These are phyloP conservation scores for Lampris megalopsis DNA, from an alignment of 2,113 vertebrate species.

Conservation along the genomic window DNA sequence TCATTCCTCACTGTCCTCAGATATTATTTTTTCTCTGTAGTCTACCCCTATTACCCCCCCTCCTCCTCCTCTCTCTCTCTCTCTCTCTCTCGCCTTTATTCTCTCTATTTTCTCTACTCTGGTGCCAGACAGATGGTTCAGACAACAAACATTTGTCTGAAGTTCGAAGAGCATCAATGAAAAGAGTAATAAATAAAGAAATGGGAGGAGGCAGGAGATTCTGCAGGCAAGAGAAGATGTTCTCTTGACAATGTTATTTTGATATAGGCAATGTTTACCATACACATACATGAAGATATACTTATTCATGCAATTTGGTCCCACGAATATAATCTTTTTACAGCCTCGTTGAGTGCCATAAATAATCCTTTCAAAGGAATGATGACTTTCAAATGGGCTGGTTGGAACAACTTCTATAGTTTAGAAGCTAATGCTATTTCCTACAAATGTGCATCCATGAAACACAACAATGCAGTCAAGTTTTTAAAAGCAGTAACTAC, in stretches of 20 bases:
- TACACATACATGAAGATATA: slow-evolving; percentile 18
- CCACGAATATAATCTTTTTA: too few relatives aligned
- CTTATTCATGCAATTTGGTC: slow-evolving; percentile 1
- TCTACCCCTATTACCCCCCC: slow-evolving; percentile 22
- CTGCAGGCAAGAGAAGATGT: slow-evolving; percentile 18
- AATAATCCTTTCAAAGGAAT: slow-evolving; percentile 78
- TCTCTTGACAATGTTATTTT: slow-evolving; percentile 10
- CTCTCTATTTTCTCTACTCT: slow-evolving; percentile 72
- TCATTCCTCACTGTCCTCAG: slow-evolving; percentile 7
- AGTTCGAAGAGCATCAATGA: slow-evolving; percentile 87
- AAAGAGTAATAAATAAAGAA: slow-evolving; percentile 77
- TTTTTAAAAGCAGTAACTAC: slow-evolving; percentile 12
- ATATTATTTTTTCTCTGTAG: slow-evolving; percentile 9
- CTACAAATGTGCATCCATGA: slow-evolving; percentile 5
- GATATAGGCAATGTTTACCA: too few relatives aligned
- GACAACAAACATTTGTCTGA: slow-evolving; percentile 92
- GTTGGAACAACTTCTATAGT: slow-evolving; percentile 7
- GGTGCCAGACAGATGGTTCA: slow-evolving; percentile 96
- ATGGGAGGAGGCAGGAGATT: slow-evolving; percentile 37
- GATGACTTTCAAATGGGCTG: slow-evolving; percentile 43
- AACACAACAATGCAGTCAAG: neutral
- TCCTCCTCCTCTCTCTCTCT: slow-evolving; percentile 30
- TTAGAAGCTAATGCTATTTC: slow-evolving; percentile 13
- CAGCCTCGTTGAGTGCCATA: slow-evolving; percentile 58
- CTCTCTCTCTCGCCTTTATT: neutral